Evolutionary conservation across 2,888 invertebrate genomes (phyloP), one percentile per base, ranked within the genome.

Genomic region (Argynnis bischoffii): DNA sequence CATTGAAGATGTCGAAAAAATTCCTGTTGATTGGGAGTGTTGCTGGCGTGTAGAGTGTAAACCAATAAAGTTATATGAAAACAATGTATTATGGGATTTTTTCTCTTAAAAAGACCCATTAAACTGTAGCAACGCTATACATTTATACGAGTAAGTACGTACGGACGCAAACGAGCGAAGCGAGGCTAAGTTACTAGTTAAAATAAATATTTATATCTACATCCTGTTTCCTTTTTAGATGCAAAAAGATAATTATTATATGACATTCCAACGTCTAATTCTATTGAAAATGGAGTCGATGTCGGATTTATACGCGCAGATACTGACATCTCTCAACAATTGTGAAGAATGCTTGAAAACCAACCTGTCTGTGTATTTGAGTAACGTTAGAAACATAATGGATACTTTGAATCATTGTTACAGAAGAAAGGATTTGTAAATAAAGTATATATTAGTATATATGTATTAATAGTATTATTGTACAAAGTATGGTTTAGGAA

Each of bases 241-340:
- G 77, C 81, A 84, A 72, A 80, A 72, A 56, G 89, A 89, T 47
- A 80, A 78, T 60, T 89, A 84, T 68, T 79, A 81, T 56, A 64
- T 78, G 57, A 79, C 83, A 0, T 78, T 89, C 14, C 78, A 83
- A 60, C 77, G 89, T n/a, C 71, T 89, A 1, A 76, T 85, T 11
- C 61, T 72, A 0, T 69, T 89, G 1, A 87, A 88, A 63, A 60
- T 80, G 3, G 72, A 78, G 8, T 75, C 79, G 0, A 82, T 87
- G 81, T 74, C 70, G 0, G 68, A 79, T 1, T 73, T 87, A 0
- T 79, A 79, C 16, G 5, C 71, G 0, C 71, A 80, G 54, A 77
- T 81, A 54, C 67, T 74, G 1, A 55, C 57, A 0, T 75, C 82
- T 0, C 47, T 83, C 0, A 31, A 59, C 0, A 64, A 73, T 0